Evolutionary conservation across 2,113 vertebrate genomes (phyloP), one percentile per base, ranked within the genome.

Genomic region (Psilopogon haemacephalus): DNA sequence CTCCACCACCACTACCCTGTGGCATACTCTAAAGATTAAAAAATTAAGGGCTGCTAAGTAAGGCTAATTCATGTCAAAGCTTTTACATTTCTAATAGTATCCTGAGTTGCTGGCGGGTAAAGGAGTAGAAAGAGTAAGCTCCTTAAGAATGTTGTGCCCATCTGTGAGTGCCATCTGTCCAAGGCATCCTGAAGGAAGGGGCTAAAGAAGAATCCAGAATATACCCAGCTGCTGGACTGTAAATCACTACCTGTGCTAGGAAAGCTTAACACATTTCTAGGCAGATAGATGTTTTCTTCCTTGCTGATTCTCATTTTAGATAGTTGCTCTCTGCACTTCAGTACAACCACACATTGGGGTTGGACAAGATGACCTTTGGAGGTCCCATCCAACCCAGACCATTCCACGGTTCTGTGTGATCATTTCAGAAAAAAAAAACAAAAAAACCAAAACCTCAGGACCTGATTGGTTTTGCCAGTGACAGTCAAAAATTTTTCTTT

Each of bases 91-190:
- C 74, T 91, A 95, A 95, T 93, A 91, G 86, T 94, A 93, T 91
- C 84, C 89, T 91, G 91, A 96, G 93, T 88, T 95, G 89, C 83
- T 87, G 74, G 91, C 33, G 84, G 33, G 85, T 90, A 96, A 96
- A 88, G 96, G 93, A 97, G 97, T 95, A 98, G 95, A 95, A 96
- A 93, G 95, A 97, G 97, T 98, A 98, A 98, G 98, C 97, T 97
- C 78, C 96, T 96, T 98, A 98, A 98, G 97, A 98, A 97, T 97
- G 94, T 95, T 94, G 94, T 93, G 97, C 96, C 97, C 98, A 98
- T 98, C 98, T 98, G 98, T 95, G 97, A 97, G 82, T 93, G 93
- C 98, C 98, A 98, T 98, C 97, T 98, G 98, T 91, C 95, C 94
- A 89, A 94, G 90, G 96, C 81, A 96, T 90, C 91, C 89, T 86